Conservation (phyloP, 2,113 vertebrate genomes). For the Nothobranchius kuhntae region DNA sequence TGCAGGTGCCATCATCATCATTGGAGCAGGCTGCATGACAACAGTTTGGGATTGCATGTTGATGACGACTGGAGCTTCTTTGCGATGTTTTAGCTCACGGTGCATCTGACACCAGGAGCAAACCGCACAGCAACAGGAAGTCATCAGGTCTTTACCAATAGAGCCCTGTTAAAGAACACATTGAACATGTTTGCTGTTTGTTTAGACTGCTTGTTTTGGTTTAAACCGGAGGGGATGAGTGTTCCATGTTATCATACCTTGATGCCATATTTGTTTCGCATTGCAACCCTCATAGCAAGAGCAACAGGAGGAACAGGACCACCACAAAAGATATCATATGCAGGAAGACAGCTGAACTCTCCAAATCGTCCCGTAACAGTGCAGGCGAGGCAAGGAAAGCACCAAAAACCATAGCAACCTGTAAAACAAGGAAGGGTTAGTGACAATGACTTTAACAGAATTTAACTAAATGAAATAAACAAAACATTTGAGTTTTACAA, state of each 20-base stretch:
- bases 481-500: conserved; percentile 15
- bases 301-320: conserved; percentile 14
- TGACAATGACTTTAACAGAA: no score
- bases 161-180: conserved; percentile 35
- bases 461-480: no score
- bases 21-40: conserved; percentile 30
- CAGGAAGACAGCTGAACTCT: conserved; percentile 9
- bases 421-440: not conserved
- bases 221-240: not conserved
- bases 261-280: conserved; percentile 50
- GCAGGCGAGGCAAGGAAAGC: conserved; percentile 52
- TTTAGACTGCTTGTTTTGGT: not conserved
- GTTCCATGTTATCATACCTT: conserved; percentile 1
- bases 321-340: conserved; percentile 38
- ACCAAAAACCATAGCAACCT: conserved; percentile 65
- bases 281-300: conserved; percentile 33
- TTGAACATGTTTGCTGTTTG: not conserved
- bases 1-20: not conserved
- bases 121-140: conserved; percentile 41
- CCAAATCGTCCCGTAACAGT: conserved; percentile 27
- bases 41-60: not conserved
- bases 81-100: conserved; percentile 50
- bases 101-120: conserved; percentile 64
- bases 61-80: not conserved
- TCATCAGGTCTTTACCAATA: conserved; percentile 31